A percentile compares a stretch with the other conserved stretches of the same genome.
These are phyloP conservation scores for Cynaeus angustus DNA, from an alignment of 2,888 invertebrate genomes.

Conservation along the genomic window DNA sequence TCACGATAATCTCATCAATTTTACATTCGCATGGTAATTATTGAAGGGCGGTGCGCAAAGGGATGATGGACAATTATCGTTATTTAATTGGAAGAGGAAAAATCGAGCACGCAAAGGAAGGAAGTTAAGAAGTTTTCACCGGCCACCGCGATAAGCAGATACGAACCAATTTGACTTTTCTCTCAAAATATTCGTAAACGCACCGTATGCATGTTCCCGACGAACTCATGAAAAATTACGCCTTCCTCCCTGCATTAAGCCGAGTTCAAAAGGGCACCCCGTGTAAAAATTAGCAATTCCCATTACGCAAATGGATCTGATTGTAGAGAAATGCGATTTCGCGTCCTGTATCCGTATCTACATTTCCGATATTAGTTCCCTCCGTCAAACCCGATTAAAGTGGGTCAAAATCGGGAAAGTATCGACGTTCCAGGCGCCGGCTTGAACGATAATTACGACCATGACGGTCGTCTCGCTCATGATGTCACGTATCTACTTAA, in stretches of 20 bases:
- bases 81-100: slow-evolving; percentile 10
- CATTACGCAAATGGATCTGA: slow-evolving; percentile 37
- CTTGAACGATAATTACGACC: slow-evolving; percentile 59
- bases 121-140: too few relatives aligned
- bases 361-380: slow-evolving; percentile 35
- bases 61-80: slow-evolving; percentile 22
- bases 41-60: slow-evolving; percentile 9
- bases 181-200: too few relatives aligned
- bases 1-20: slow-evolving; percentile 45
- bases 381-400: slow-evolving; percentile 33
- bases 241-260: background rate
- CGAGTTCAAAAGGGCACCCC: background rate
- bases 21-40: slow-evolving; percentile 42
- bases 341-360: slow-evolving; percentile 28
- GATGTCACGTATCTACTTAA: slow-evolving; percentile 69
- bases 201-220: too few relatives aligned
- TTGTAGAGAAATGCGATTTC: slow-evolving; percentile 36
- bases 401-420: slow-evolving; percentile 31
- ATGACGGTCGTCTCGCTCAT: slow-evolving; percentile 64
- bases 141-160: too few relatives aligned
- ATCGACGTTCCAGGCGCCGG: slow-evolving; percentile 36
- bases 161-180: too few relatives aligned
- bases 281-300: slow-evolving; percentile 25
- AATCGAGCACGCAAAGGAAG: too few relatives aligned
- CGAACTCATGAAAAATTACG: too few relatives aligned